Conservation (phyloP, 2,113 vertebrate genomes). For the Typhlomys cinereus region DNA sequence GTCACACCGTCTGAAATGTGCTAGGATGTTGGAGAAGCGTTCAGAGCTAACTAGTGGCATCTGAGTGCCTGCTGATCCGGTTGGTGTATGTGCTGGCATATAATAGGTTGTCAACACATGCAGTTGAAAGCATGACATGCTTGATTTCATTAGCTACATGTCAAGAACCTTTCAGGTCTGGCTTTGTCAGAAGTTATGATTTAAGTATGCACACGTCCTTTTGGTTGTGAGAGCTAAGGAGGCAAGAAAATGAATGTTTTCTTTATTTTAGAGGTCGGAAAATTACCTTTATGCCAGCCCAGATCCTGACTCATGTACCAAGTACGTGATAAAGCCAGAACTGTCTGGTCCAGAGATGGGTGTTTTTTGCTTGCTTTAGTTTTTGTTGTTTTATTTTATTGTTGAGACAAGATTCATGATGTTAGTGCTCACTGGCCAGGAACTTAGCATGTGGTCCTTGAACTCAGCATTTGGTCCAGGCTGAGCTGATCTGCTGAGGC, state of each 20-base stretch:
- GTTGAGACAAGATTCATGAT: background rate
- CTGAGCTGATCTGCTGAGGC: no score
- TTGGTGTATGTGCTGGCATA: background rate
- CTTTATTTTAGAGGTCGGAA: constrained; percentile 11
- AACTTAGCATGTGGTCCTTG: background rate
- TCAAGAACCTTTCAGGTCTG: background rate
- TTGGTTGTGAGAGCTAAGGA: background rate
- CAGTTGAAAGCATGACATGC: no score
- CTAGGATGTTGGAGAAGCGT: background rate
- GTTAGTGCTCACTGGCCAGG: background rate
- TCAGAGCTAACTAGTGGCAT: background rate
- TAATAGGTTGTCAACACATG: background rate
- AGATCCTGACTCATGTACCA: background rate
- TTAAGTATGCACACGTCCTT: background rate
- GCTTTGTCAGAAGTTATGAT: background rate
- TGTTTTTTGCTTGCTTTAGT: no score
- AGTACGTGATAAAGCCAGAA: background rate
- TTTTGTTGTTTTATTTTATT: no score
- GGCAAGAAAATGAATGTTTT: background rate
- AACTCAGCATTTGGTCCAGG: no score
- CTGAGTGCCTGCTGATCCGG: background rate
- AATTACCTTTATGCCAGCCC: background rate
- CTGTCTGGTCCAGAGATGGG: background rate
- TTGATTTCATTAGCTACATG: background rate
- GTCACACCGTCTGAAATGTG: background rate